Evolutionary conservation across 2,113 vertebrate genomes (phyloP).

Genomic region (Corythornis cristatus): DNA sequence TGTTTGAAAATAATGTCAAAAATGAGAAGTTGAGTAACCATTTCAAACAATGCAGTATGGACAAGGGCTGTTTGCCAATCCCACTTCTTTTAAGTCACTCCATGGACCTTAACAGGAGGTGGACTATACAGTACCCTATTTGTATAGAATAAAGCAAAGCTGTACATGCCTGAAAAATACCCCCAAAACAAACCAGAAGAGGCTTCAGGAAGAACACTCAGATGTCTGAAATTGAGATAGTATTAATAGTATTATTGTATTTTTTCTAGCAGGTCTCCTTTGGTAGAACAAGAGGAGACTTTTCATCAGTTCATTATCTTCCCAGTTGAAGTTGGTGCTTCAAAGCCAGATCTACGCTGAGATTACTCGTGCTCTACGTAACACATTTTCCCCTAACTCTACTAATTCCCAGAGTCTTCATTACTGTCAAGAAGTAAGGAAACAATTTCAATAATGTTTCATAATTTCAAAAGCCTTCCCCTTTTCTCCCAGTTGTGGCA

Average conservation of each 20-base stretch:
- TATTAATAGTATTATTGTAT: neutral
- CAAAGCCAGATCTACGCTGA: neutral
- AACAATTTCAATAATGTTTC: neutral
- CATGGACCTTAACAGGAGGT: neutral
- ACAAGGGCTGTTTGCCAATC: neutral
- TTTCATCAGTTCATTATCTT: neutral
- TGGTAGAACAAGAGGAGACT: neutral
- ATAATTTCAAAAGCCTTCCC: neutral
- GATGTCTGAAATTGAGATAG: neutral
- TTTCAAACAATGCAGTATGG: neutral
- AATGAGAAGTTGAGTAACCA: neutral
- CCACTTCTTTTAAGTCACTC: neutral
- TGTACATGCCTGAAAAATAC: neutral
- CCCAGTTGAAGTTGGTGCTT: neutral
- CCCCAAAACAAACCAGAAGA: neutral
- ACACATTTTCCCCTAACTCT: neutral
- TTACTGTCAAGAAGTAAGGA: neutral
- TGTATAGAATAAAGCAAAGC: neutral
- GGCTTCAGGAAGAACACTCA: neutral
- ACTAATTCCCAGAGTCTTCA: neutral
- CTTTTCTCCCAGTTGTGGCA: neutral
- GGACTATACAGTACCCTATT: neutral
- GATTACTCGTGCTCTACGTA: neutral
- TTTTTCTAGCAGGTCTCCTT: neutral
- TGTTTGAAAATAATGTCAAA: conserved; percentile 14